Evolutionary conservation across 1,140 invertebrate genomes (phyloP).

Genomic region (Platyura marginata): DNA sequence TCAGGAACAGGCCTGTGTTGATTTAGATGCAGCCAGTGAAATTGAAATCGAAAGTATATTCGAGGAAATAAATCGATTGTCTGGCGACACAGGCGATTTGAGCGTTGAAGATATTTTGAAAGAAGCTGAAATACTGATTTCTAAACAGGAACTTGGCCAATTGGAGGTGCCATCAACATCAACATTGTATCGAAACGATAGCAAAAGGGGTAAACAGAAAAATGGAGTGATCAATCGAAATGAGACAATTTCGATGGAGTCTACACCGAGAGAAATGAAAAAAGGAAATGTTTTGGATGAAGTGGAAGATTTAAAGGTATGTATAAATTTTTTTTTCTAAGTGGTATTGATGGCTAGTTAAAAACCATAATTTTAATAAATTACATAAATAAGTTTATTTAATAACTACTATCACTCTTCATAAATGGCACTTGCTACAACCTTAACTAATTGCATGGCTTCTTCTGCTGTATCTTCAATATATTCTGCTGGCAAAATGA

Average conservation of each 20-base stretch:
- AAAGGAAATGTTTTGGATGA: not conserved
- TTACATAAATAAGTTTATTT: no score
- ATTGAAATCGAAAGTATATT: conserved; percentile 21
- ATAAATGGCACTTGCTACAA: conserved; percentile 38
- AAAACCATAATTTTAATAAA: no score
- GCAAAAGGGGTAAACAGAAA: no score
- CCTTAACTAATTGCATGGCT: conserved; percentile 64
- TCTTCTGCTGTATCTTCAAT: conserved; percentile 70
- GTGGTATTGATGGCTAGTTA: no score
- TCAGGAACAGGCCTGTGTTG: conserved; percentile 21
- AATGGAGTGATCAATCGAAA: not conserved
- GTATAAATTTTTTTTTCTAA: not conserved
- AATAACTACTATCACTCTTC: no score
- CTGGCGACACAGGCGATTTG: conserved; percentile 15
- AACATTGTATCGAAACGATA: no score
- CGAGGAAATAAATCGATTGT: conserved; percentile 19
- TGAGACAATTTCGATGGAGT: not conserved
- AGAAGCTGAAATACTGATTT: conserved; percentile 18
- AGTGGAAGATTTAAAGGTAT: not conserved
- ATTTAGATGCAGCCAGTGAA: conserved; percentile 7
- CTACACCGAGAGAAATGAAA: not conserved
- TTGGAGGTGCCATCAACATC: not conserved
- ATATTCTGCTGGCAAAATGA: conserved; percentile 62
- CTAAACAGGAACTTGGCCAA: not conserved
- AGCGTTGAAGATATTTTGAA: conserved; percentile 21